These are phyloP conservation scores for Procambarus virginalis DNA, from an alignment of 1,140 invertebrate genomes.

Conservation along the genomic window DNA sequence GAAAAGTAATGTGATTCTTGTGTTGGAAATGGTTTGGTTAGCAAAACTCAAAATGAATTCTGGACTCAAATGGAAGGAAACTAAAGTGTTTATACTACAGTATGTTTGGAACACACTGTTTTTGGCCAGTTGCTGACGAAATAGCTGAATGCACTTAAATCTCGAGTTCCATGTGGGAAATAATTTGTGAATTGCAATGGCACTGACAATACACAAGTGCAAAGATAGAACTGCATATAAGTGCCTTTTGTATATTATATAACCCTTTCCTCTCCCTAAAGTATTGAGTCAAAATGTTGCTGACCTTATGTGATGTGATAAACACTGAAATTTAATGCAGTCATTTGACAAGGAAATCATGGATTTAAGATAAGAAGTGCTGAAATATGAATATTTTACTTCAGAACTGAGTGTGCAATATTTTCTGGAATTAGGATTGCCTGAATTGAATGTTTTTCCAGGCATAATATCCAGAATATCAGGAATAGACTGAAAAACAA, in stretches of 20 bases:
- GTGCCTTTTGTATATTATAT: constrained; percentile 18
- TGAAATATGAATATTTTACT: background rate
- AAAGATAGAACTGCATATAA: constrained; percentile 31
- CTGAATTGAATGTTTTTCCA: background rate
- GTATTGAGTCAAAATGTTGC: constrained; percentile 1
- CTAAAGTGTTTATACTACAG: background rate
- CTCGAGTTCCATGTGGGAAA: constrained; percentile 2
- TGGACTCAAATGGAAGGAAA: background rate
- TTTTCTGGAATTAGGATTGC: constrained; percentile 20
- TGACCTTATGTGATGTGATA: constrained; percentile 34
- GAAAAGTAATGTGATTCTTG: background rate
- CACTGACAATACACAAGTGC: constrained; percentile 21
- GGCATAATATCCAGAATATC: background rate
- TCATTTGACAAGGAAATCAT: background rate
- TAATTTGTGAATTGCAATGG: constrained; percentile 8
- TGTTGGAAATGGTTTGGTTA: background rate
- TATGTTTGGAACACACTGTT: background rate
- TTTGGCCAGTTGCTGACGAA: background rate
- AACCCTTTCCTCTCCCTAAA: constrained; percentile 14
- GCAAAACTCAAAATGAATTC: background rate
- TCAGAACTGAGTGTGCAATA: constrained; percentile 31
- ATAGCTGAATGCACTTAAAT: background rate
- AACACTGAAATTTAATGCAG: background rate
- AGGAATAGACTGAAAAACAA: background rate
- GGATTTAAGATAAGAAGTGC: background rate